phyloP scores from a whole-genome alignment of 2,797 vertebrate species.

The Darevskia nairensis region DNA sequence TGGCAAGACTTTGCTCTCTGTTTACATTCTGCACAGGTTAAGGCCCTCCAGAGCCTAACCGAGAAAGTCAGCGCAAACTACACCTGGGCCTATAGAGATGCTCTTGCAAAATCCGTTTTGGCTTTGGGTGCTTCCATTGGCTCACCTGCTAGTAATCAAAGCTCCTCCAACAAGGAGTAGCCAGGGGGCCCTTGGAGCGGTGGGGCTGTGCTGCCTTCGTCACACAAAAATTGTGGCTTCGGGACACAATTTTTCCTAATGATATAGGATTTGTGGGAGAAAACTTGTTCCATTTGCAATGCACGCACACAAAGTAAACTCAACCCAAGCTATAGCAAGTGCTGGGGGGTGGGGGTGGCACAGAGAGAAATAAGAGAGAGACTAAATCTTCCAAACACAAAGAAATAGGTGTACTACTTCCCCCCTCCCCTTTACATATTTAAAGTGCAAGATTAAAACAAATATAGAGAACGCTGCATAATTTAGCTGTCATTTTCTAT shows the following conservation, averaged over 20 bases:
- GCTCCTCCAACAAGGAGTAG: conserved; percentile 45
- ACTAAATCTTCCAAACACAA: conserved; percentile 48
- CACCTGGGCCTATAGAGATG: background rate
- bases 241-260: conserved; percentile 48
- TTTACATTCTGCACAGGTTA: conserved; percentile 18
- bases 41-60: background rate
- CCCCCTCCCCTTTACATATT: conserved; percentile 71
- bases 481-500: conserved; percentile 81
- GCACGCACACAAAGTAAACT: conserved; percentile 50
- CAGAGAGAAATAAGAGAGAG: background rate
- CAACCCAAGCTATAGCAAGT: conserved; percentile 27
- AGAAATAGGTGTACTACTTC: conserved; percentile 62
- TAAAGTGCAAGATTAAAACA: conserved; percentile 81
- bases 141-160: background rate
- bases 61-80: conserved; percentile 14
- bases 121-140: conserved; percentile 49
- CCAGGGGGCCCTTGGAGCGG: conserved; percentile 25
- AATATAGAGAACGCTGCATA: conserved; percentile 80
- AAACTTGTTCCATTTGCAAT: conserved; percentile 44
- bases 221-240: background rate
- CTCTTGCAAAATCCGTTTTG: conserved; percentile 34
- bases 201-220: conserved; percentile 34
- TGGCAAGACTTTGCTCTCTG: conserved; percentile 18
- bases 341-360: background rate
- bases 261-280: conserved; percentile 40